A percentile compares a stretch with the other conserved stretches of the same genome.
These are phyloP conservation scores for Carassius auratus DNA, from an alignment of 2,113 vertebrate genomes.

Conservation along the genomic window DNA sequence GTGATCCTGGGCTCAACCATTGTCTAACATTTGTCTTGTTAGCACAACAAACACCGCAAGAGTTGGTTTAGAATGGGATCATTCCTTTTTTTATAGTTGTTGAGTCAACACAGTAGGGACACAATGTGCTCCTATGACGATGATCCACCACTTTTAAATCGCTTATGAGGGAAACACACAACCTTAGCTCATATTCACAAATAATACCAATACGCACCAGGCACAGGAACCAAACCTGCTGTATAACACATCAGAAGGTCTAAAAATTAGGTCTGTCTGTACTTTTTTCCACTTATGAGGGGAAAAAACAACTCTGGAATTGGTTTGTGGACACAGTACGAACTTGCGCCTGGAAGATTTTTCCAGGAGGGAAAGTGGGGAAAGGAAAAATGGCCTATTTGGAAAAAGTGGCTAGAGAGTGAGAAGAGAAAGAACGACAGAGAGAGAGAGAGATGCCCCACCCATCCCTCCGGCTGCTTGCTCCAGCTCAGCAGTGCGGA, in stretches of 20 bases:
- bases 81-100: conserved; percentile 56
- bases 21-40: conserved; percentile 61
- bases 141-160: conserved; percentile 40
- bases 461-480: conserved; percentile 71
- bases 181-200: background rate
- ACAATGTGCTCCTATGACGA: conserved; percentile 52
- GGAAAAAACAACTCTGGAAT: conserved; percentile 3
- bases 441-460: conserved; percentile 61
- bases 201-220: conserved; percentile 1
- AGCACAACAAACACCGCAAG: conserved; percentile 68
- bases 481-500: conserved; percentile 90
- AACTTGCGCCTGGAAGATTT: conserved; percentile 44
- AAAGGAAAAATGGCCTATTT: conserved; percentile 54
- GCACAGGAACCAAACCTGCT: background rate
- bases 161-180: background rate
- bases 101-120: conserved; percentile 67
- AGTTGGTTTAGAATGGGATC: conserved; percentile 48
- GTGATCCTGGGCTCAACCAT: conserved; percentile 34
- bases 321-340: conserved; percentile 24
- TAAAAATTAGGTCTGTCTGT: conserved; percentile 40
- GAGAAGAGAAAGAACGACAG: conserved; percentile 11
- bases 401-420: conserved; percentile 48
- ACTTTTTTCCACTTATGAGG: conserved; percentile 22
- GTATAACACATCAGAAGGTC: background rate
- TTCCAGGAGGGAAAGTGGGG: conserved; percentile 52